Evolutionary conservation across 64 coral and sea anemone species (phyloP).

Genomic region (Montipora cactus): DNA sequence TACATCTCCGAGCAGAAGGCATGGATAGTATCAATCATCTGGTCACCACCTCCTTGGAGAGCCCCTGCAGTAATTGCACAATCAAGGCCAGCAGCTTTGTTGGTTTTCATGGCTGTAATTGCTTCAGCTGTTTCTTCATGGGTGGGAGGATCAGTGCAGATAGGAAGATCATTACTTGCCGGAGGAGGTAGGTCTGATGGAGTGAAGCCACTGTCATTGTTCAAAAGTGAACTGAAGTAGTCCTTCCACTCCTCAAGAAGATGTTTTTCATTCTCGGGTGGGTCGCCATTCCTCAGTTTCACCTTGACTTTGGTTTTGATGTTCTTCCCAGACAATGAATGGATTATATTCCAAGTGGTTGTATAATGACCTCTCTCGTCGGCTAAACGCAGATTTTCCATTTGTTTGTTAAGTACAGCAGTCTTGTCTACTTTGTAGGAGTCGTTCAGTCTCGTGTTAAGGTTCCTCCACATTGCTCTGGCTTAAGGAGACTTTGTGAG

Average conservation of each 20-base stretch:
- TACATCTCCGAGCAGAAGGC: slow-evolving; percentile 16
- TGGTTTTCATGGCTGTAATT: background rate
- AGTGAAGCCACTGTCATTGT: slow-evolving; percentile 13
- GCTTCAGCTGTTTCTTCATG: slow-evolving; percentile 9
- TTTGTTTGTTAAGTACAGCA: background rate
- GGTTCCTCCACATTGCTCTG: slow-evolving; percentile 1
- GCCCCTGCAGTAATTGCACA: too few species aligned
- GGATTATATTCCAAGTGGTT: too few species aligned
- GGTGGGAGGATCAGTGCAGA: slow-evolving; percentile 8
- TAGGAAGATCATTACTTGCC: too few species aligned
- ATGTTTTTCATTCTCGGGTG: too few species aligned
- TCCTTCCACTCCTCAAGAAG: background rate
- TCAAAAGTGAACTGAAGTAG: slow-evolving; percentile 27
- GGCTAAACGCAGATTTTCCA: too few species aligned
- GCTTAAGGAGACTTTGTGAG: too few species aligned
- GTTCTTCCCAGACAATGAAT: too few species aligned
- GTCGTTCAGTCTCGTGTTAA: slow-evolving; percentile 33
- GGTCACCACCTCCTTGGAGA: background rate
- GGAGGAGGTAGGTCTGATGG: too few species aligned
- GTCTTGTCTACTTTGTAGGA: slow-evolving; percentile 16
- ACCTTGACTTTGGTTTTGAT: background rate
- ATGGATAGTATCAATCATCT: slow-evolving; percentile 20
- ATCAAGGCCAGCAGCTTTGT: too few species aligned
- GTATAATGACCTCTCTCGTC: too few species aligned
- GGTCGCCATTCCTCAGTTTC: slow-evolving; percentile 13